Evolutionary conservation across 1,140 invertebrate species (phyloP).

Genomic region (Philopotamus ludificatus): DNA sequence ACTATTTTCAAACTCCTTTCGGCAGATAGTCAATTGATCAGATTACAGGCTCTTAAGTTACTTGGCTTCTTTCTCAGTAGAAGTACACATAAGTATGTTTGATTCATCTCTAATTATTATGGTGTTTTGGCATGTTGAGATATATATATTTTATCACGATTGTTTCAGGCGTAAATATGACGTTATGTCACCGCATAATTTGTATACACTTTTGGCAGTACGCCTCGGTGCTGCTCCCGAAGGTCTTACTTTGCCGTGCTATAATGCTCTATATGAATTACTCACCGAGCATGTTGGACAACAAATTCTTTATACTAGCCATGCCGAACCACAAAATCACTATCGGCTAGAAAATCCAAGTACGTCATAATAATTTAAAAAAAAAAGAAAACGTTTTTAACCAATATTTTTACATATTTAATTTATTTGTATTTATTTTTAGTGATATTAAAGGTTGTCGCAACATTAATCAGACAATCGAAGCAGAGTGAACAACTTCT

Average conservation of each 20-base stretch:
- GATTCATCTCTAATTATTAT: too few species aligned
- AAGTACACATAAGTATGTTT: constrained; percentile 88
- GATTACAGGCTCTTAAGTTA: constrained; percentile 93
- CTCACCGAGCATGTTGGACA: constrained; percentile 95
- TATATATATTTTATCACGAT: constrained; percentile 2
- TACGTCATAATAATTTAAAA: constrained; percentile 51
- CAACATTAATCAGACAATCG: constrained; percentile 93
- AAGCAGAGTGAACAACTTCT: constrained; percentile 88
- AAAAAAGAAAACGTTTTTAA: neutral
- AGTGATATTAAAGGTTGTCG: constrained; percentile 98
- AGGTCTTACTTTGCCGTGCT: constrained; percentile 86
- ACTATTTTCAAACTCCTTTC: constrained; percentile 96
- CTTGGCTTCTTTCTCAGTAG: constrained; percentile 93
- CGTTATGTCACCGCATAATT: constrained; percentile 96
- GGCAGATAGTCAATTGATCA: constrained; percentile 92
- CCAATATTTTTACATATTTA: neutral
- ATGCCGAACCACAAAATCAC: constrained; percentile 91
- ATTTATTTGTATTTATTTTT: constrained; percentile 46
- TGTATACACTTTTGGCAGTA: constrained; percentile 94
- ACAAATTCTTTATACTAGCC: constrained; percentile 87
- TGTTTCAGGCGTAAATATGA: constrained; percentile 88
- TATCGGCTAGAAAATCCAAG: constrained; percentile 97
- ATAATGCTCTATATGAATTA: constrained; percentile 99
- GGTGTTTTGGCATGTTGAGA: neutral
- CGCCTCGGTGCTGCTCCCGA: constrained; percentile 87